These are phyloP conservation scores for Condylura cristata DNA, from an alignment of 2,113 vertebrate species.

Conservation along the genomic window DNA sequence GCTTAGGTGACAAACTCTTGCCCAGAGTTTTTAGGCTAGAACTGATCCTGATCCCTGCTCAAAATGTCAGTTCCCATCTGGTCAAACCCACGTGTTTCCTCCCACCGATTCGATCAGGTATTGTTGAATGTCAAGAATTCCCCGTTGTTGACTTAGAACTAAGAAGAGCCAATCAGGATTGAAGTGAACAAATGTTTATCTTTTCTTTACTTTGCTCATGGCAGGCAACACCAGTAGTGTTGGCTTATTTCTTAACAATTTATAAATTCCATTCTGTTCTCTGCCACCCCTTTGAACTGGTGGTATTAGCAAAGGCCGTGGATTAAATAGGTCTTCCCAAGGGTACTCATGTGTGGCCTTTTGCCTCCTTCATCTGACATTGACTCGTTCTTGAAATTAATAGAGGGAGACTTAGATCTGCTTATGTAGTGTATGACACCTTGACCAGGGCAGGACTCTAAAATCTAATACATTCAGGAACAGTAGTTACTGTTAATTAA, in stretches of 20 bases:
- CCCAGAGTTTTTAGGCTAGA: background rate
- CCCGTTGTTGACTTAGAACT: slow-evolving; percentile 44
- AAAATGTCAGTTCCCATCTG: slow-evolving; percentile 60
- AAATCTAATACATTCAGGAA: background rate
- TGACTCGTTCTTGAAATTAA: background rate
- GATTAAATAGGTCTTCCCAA: background rate
- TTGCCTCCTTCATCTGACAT: background rate
- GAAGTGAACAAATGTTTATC: slow-evolving; percentile 28
- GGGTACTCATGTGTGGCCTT: background rate
- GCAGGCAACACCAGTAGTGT: background rate
- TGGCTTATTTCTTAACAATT: slow-evolving; percentile 51
- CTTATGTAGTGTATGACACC: background rate
- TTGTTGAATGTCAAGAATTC: slow-evolving; percentile 62
- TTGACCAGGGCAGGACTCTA: background rate
- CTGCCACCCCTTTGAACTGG: background rate
- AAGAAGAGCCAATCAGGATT: slow-evolving; percentile 40
- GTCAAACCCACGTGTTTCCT: background rate
- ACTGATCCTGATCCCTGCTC: slow-evolving; percentile 19
- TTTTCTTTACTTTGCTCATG: slow-evolving; percentile 41
- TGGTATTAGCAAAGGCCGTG: background rate
- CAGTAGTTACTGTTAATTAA: background rate
- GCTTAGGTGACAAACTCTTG: background rate
- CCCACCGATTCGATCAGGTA: background rate
- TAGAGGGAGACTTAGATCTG: background rate
- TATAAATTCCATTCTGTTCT: slow-evolving; percentile 22